Conservation (phyloP, 2,797 vertebrate species). For the Pangasius mekongensis region DNA sequence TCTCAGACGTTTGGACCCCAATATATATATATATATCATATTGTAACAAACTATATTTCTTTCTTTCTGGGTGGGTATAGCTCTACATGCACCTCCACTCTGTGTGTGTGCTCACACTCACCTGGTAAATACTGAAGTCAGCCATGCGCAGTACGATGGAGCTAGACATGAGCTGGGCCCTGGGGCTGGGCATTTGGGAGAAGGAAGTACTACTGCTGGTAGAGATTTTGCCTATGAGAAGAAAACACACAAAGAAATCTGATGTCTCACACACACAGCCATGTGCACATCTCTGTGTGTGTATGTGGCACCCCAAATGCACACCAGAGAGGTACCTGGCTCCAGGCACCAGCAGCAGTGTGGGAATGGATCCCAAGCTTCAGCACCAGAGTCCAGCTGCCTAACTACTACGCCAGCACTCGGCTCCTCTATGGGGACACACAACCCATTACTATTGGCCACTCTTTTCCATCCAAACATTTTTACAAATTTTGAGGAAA, state of each 20-base stretch:
- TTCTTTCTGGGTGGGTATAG: too few relatives aligned
- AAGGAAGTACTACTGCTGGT: conserved; percentile 77
- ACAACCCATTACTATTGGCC: conserved; percentile 64
- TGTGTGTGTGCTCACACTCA: conserved; percentile 58
- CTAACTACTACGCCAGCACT: conserved; percentile 76
- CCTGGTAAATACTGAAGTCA: conserved; percentile 98
- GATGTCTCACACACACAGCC: conserved; percentile 3
- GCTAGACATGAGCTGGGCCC: conserved; percentile 93
- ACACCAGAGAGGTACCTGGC: conserved; percentile 76
- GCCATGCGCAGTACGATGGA: conserved; percentile 94
- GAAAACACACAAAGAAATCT: conserved; percentile 24
- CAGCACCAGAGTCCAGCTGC: conserved; percentile 71
- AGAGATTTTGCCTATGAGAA: conserved; percentile 74
- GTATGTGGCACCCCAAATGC: conserved; percentile 57
- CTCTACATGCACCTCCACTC: not conserved
- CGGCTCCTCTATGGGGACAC: conserved; percentile 74
- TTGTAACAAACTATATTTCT: too few relatives aligned
- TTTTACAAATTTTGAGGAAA: not conserved
- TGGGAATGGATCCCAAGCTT: conserved; percentile 72
- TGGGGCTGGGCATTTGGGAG: conserved; percentile 77
- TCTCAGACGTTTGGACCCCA: too few relatives aligned
- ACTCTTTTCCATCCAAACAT: conserved; percentile 20
- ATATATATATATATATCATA: too few relatives aligned
- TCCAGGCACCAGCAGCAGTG: conserved; percentile 79
- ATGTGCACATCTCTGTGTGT: conserved; percentile 48